Percentiles rank a stretch among this genome's conserved stretches.
These are phyloP conservation scores for Tautogolabrus adspersus DNA, from an alignment of 2,113 vertebrate species.

Conservation along the genomic window DNA sequence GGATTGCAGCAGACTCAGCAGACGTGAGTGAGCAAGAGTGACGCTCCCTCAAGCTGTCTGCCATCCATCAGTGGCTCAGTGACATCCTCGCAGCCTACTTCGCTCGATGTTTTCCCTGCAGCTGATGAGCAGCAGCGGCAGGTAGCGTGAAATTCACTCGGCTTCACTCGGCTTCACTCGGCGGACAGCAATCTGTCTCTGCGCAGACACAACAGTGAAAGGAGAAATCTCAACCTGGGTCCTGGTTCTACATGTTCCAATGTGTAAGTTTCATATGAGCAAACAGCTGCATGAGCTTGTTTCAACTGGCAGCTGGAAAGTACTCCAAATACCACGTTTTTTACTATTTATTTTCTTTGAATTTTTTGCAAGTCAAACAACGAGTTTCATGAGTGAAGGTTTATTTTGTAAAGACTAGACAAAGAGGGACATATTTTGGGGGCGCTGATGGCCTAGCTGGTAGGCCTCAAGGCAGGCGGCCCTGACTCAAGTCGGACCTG, in stretches of 20 bases:
- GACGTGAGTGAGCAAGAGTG: constrained; percentile 53
- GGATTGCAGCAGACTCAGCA: constrained; percentile 60
- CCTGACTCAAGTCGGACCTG: too few species aligned
- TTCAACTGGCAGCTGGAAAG: too few species aligned
- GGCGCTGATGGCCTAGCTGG: too few species aligned
- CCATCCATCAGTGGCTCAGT: constrained; percentile 53
- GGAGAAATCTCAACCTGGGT: background rate
- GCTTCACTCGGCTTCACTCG: constrained; percentile 1
- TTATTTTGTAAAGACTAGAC: too few species aligned
- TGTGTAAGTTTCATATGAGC: background rate
- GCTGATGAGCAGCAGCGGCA: constrained; percentile 43
- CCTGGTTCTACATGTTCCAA: background rate
- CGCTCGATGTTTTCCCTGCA: constrained; percentile 41
- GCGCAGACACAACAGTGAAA: background rate
- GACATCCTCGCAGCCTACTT: constrained; percentile 38
- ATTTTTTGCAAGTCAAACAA: too few species aligned
- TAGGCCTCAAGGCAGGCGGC: too few species aligned
- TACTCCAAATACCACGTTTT: too few species aligned
- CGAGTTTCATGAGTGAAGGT: too few species aligned
- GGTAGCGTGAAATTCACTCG: constrained; percentile 41
- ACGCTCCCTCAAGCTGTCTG: constrained; percentile 52
- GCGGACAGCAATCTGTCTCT: constrained; percentile 24
- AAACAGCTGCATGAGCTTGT: background rate
- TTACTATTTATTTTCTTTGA: too few species aligned
- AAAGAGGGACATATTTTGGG: too few species aligned